A percentile compares a stretch with the other conserved stretches of the same genome.
These are phyloP conservation scores for Teinopalpus imperialis DNA, from an alignment of 2,888 invertebrate species.

Conservation along the genomic window DNA sequence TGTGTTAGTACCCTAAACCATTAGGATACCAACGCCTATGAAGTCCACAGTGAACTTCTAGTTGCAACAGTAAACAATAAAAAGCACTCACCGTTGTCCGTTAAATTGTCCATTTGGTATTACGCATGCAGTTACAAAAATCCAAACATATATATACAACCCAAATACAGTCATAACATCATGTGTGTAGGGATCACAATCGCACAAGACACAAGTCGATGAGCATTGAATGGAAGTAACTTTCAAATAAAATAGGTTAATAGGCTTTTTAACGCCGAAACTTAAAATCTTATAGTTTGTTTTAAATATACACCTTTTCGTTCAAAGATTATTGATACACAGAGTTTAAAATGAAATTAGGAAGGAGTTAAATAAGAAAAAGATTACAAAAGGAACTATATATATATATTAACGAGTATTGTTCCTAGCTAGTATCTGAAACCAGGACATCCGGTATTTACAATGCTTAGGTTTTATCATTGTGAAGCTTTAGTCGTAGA, in stretches of 20 bases:
- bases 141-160: slow-evolving; percentile 19
- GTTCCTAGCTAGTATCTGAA: no score
- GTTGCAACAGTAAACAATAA: slow-evolving; percentile 41
- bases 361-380: no score
- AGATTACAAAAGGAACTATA: no score
- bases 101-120: slow-evolving; percentile 32
- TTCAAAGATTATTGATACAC: slow-evolving; percentile 46
- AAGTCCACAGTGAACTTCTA: slow-evolving; percentile 5
- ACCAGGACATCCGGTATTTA: no score
- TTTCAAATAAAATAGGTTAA: slow-evolving; percentile 78
- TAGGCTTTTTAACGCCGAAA: slow-evolving; percentile 74
- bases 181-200: slow-evolving; percentile 32
- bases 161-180: slow-evolving; percentile 14
- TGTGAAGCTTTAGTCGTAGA: no score
- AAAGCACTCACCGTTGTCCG: slow-evolving; percentile 43
- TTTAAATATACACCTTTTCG: slow-evolving; percentile 59
- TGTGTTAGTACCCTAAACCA: no score
- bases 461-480: no score
- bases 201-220: slow-evolving; percentile 22
- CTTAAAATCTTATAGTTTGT: slow-evolving; percentile 58
- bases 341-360: no score
- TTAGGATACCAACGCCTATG: no score
- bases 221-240: slow-evolving; percentile 49
- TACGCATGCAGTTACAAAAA: slow-evolving; percentile 23
- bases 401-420: no score